These are phyloP conservation scores for Sorex maritimensis DNA, from an alignment of 2,797 vertebrate species.

Conservation along the genomic window DNA sequence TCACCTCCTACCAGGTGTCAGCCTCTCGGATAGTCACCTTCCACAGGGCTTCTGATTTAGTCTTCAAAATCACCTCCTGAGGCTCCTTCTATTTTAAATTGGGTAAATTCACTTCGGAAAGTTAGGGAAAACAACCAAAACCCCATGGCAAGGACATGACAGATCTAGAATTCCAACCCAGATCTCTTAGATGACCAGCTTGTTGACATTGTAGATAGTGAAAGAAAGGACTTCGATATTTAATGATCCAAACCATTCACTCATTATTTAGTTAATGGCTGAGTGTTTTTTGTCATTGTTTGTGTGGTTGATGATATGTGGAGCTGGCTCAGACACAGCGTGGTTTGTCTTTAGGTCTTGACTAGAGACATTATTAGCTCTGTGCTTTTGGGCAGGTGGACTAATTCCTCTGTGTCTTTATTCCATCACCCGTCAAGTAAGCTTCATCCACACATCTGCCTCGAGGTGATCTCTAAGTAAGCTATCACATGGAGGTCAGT, in stretches of 20 bases:
- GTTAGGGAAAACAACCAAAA: background rate
- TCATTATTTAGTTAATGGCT: slow-evolving; percentile 66
- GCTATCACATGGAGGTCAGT: background rate
- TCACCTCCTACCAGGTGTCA: background rate
- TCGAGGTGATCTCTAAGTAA: background rate
- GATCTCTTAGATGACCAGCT: slow-evolving; percentile 1
- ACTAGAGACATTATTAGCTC: background rate
- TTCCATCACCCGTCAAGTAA: slow-evolving; percentile 55
- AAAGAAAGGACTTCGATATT: slow-evolving; percentile 49
- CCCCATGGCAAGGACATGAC: background rate
- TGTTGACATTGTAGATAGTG: background rate
- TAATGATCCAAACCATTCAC: slow-evolving; percentile 18
- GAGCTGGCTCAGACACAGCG: background rate
- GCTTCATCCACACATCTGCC: background rate
- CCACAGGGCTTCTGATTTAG: background rate
- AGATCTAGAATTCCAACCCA: background rate
- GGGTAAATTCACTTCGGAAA: background rate
- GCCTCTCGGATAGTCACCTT: background rate
- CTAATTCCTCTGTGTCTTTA: background rate
- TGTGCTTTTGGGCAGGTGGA: fast-evolving
- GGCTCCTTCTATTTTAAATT: background rate
- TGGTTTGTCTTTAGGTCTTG: background rate
- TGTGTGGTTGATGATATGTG: background rate
- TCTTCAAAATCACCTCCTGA: background rate
- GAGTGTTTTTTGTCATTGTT: background rate